Percentiles rank a stretch among this genome's conserved stretches.
Conservation (phyloP, 1,140 invertebrate species). For the Drosophila paulistorum region DNA sequence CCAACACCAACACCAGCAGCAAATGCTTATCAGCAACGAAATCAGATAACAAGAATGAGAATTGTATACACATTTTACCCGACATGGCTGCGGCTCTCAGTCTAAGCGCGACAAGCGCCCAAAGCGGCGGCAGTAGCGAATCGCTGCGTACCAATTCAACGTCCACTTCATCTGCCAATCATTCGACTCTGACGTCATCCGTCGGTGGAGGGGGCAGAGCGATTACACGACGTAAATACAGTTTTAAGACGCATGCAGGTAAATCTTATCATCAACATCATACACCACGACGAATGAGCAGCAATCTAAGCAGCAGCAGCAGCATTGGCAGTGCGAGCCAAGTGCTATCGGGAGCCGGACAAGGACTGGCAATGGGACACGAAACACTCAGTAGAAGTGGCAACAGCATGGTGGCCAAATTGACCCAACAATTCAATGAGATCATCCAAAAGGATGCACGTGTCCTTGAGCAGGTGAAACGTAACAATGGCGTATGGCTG, state of each 20-base stretch:
- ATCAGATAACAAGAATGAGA: slow-evolving; percentile 34
- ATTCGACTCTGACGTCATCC: slow-evolving; percentile 32
- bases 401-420: slow-evolving; percentile 81
- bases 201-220: background rate
- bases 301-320: slow-evolving; percentile 1
- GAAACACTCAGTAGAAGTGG: background rate
- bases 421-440: slow-evolving; percentile 84
- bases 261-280: slow-evolving; percentile 66
- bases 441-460: slow-evolving; percentile 80
- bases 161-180: slow-evolving; percentile 25
- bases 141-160: slow-evolving; percentile 58
- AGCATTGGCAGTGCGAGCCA: no score
- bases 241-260: slow-evolving; percentile 81
- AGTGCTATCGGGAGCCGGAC: background rate
- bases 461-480: slow-evolving; percentile 81
- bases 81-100: slow-evolving; percentile 26
- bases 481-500: slow-evolving; percentile 73
- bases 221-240: slow-evolving; percentile 71
- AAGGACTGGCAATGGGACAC: slow-evolving; percentile 1
- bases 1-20: background rate
- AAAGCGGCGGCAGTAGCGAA: slow-evolving; percentile 61
- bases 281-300: slow-evolving; percentile 50
- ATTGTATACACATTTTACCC: background rate
- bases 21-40: slow-evolving; percentile 16
- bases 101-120: slow-evolving; percentile 57